Base-by-base conservation (phyloP, 2,797 vertebrate species). In the Myotis findleyi region DNA sequence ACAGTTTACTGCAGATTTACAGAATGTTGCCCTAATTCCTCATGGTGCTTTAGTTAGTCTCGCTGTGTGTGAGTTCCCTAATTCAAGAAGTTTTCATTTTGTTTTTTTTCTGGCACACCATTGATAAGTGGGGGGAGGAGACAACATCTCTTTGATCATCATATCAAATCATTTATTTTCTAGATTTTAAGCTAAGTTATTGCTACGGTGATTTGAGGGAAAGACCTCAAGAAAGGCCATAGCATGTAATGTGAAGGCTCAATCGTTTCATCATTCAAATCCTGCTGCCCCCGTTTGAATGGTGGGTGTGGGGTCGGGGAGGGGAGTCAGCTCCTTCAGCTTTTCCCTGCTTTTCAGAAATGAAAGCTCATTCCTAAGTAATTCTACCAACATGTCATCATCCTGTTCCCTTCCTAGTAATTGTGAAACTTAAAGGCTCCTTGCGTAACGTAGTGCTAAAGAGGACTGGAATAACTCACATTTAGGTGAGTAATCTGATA, bases 321-420 rank as follows among this genome's bases (percentile, higher is more conserved):
- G 5, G 16, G 25, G 7, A 1, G 4, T 53, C 2, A 13, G 25
- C 33, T 62, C 14, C 38, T 44, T 27, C 25, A 66, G 47, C 25
- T 73, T 59, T 38, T 33, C 51, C 49, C 33, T 33, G 8, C 86
- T 59, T 90, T 90, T 66, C 55, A 85, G 87, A 93, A 91, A 92
- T 2, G 51, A 86, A 87, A 83, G 49, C 44, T 72, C 7, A 2
- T 41, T 87, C 68, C 62, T 51, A 64, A 76, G 49, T 10, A n/a
- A 25, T 47, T 71, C 71, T 44, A 41, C n/a, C 53, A 59, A 89
- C 76, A 57, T 47, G 5, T 33, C 23, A 25, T 41, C 25, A 25
- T 64, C 64, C 41, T 14, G 18, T 30, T 72, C 36, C n/a, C 47
- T 55, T 62, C 71, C 62, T 13, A 8, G 13, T 36, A 59, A 10